These are phyloP conservation scores for Thymelicus lineola DNA, from an alignment of 2,888 invertebrate genomes.

Conservation along the genomic window DNA sequence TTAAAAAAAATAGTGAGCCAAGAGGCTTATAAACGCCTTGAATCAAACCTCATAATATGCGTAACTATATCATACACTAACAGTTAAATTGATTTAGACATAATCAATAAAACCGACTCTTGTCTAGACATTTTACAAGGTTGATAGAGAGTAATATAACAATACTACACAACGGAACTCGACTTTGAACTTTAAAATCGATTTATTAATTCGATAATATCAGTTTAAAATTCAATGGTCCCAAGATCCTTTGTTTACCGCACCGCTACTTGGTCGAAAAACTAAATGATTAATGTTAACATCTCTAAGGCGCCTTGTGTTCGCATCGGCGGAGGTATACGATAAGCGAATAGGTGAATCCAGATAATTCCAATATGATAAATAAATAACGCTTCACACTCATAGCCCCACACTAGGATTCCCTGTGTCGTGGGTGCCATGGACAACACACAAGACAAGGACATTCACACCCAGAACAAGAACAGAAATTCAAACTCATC, in stretches of 20 bases:
- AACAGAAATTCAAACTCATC: no score
- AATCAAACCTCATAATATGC: no score
- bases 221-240: slow-evolving; percentile 14
- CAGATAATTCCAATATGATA: no score
- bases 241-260: slow-evolving; percentile 27
- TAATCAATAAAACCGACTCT: neutral
- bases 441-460: no score
- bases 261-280: slow-evolving; percentile 29
- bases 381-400: no score
- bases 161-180: slow-evolving; percentile 4
- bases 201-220: slow-evolving; percentile 25
- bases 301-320: neutral
- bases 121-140: neutral
- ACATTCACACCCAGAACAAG: no score
- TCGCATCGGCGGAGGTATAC: neutral
- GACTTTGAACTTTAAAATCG: slow-evolving; percentile 13
- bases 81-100: no score
- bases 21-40: no score
- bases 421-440: no score
- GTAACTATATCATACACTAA: no score
- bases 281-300: slow-evolving; percentile 25
- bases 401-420: no score
- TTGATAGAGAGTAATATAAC: neutral
- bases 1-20: no score
- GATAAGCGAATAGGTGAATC: neutral